Percentiles rank a stretch among this genome's conserved stretches.
Conservation (phyloP, 2,888 invertebrate species). For the Schizaphis graminum region DNA sequence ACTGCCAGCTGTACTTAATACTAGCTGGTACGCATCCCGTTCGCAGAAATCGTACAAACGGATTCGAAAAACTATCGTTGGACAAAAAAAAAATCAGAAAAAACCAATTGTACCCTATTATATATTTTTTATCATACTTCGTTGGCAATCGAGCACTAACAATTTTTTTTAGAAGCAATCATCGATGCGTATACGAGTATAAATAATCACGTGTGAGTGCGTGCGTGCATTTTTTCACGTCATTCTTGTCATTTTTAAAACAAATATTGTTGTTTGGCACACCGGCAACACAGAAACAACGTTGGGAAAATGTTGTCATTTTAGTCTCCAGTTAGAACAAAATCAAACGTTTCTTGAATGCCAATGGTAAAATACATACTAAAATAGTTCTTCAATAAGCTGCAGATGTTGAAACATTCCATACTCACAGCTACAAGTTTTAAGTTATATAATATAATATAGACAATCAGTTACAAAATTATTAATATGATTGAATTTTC, state of each 20-base stretch:
- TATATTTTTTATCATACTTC: neutral
- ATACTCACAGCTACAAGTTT: neutral
- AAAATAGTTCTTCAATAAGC: constrained; percentile 20
- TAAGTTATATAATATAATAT: neutral
- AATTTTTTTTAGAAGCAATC: neutral
- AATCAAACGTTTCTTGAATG: constrained; percentile 4
- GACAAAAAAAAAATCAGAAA: neutral
- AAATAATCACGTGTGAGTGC: neutral
- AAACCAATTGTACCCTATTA: neutral
- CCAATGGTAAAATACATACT: neutral
- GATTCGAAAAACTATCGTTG: neutral
- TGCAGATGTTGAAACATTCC: neutral
- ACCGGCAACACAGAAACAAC: neutral
- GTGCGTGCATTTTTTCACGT: neutral
- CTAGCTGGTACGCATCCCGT: neutral
- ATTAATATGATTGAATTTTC: neutral
- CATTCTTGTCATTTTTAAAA: constrained; percentile 36
- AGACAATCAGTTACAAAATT: neutral
- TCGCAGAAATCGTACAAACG: neutral
- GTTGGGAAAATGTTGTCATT: neutral
- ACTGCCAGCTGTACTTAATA: neutral
- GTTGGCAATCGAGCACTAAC: neutral
- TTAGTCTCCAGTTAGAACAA: neutral
- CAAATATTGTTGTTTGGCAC: constrained; percentile 31
- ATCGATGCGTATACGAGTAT: neutral